Percentiles rank a stretch among this genome's conserved stretches.
Evolutionary conservation across 2,888 invertebrate species (phyloP).

Genomic region (Leptinotarsa juncta): DNA sequence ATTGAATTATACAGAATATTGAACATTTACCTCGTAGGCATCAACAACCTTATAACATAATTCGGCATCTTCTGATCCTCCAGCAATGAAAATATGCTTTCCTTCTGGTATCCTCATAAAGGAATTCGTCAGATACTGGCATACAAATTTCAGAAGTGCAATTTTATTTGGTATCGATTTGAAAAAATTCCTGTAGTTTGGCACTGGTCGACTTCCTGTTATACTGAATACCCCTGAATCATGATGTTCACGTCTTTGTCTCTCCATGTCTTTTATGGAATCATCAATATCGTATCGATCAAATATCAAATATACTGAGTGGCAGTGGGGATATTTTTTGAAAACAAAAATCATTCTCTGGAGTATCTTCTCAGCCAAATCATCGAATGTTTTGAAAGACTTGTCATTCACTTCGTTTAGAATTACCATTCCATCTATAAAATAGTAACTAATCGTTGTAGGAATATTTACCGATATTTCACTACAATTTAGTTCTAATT

Average conservation of each 20-base stretch:
- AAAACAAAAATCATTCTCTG: slow-evolving; percentile 12
- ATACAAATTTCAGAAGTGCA: slow-evolving; percentile 5
- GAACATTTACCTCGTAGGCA: slow-evolving; percentile 7
- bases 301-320: slow-evolving; percentile 8
- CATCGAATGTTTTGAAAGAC: slow-evolving; percentile 8
- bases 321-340: slow-evolving; percentile 8
- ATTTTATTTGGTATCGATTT: slow-evolving; percentile 6
- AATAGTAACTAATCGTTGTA: slow-evolving; percentile 1
- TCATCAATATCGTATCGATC: slow-evolving; percentile 8
- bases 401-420: slow-evolving; percentile 3
- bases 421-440: slow-evolving; percentile 4
- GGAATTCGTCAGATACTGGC: slow-evolving; percentile 11
- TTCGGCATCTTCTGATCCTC: slow-evolving; percentile 17
- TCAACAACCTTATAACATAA: slow-evolving; percentile 2
- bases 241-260: slow-evolving; percentile 8
- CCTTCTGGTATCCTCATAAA: slow-evolving; percentile 17
- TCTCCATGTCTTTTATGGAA: slow-evolving; percentile 9
- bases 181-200: slow-evolving; percentile 5
- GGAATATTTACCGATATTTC: slow-evolving; percentile 4
- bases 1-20: slow-evolving; percentile 8
- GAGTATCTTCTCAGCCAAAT: slow-evolving; percentile 1
- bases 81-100: slow-evolving; percentile 13
- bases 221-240: slow-evolving; percentile 9
- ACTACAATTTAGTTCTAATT: slow-evolving; percentile 8
- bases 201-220: slow-evolving; percentile 5